Percentiles rank a stretch among this genome's conserved stretches.
Evolutionary conservation across 2,797 vertebrate genomes (phyloP).

Genomic region (Spinus pinus): DNA sequence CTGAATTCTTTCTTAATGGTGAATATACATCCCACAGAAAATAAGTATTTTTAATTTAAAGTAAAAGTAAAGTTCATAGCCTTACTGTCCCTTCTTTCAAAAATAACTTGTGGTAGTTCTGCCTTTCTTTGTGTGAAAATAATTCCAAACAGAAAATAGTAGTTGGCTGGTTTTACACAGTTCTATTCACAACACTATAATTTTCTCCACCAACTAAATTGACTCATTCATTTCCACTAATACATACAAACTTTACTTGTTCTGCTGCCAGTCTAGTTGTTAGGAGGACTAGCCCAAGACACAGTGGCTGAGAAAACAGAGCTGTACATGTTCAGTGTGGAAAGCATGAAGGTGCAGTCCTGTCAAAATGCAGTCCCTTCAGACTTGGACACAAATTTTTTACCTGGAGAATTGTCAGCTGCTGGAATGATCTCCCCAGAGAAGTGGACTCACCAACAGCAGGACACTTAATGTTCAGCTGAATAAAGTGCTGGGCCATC

Average conservation of each 20-base stretch:
- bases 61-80: neutral
- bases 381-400: neutral
- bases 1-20: neutral
- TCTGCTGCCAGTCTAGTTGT: neutral
- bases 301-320: neutral
- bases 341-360: neutral
- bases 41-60: neutral
- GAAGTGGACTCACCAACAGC: neutral
- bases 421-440: neutral
- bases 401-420: neutral
- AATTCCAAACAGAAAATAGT: conserved; percentile 25
- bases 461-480: neutral
- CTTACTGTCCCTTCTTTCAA: neutral
- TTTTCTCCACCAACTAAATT: conserved; percentile 51
- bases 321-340: neutral
- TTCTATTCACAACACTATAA: conserved; percentile 25
- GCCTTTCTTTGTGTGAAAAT: conserved; percentile 7
- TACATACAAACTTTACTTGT: conserved; percentile 14
- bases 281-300: neutral
- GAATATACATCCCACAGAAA: neutral
- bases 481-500: neutral
- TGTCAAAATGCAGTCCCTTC: neutral
- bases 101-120: conserved; percentile 12
- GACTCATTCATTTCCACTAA: conserved; percentile 48
- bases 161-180: conserved; percentile 32